A percentile compares a stretch with the other conserved stretches of the same genome.
These are phyloP conservation scores for Opisthocomus hoazin DNA, from an alignment of 2,113 vertebrate species.

Conservation along the genomic window DNA sequence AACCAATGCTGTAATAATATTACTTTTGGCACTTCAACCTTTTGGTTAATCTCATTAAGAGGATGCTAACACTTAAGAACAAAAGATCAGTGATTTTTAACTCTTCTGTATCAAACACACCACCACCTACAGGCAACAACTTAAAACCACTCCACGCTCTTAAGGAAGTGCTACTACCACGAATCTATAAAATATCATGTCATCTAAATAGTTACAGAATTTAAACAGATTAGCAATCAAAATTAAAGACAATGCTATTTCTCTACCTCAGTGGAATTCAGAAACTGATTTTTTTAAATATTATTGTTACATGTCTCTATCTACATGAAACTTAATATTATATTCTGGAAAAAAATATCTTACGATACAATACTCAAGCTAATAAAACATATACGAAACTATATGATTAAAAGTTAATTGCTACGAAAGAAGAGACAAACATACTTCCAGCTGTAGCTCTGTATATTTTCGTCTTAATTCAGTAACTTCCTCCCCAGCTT, in stretches of 20 bases:
- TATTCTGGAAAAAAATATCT: neutral
- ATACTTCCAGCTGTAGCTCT: slow-evolving; percentile 93
- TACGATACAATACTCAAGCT: neutral
- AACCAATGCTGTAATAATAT: neutral
- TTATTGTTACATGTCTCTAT: neutral
- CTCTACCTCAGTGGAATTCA: neutral
- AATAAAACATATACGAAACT: neutral
- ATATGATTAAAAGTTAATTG: neutral
- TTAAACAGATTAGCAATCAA: neutral
- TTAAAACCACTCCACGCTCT: neutral
- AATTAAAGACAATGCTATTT: neutral
- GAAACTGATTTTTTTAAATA: neutral
- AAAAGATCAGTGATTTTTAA: neutral
- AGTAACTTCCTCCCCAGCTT: slow-evolving; percentile 94
- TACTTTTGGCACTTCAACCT: neutral
- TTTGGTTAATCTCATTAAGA: neutral
- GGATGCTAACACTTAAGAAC: neutral
- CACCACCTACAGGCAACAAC: slow-evolving; percentile 48
- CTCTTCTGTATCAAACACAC: slow-evolving; percentile 34
- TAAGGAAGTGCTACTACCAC: neutral
- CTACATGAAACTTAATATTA: neutral
- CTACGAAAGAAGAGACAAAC: slow-evolving; percentile 42
- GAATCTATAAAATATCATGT: neutral
- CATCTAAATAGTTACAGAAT: neutral
- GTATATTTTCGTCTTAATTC: slow-evolving; percentile 90